Evolutionary conservation across 2,797 vertebrate genomes (phyloP), one percentile per base, ranked within the genome.

Genomic region (Halcyon leucocephala): DNA sequence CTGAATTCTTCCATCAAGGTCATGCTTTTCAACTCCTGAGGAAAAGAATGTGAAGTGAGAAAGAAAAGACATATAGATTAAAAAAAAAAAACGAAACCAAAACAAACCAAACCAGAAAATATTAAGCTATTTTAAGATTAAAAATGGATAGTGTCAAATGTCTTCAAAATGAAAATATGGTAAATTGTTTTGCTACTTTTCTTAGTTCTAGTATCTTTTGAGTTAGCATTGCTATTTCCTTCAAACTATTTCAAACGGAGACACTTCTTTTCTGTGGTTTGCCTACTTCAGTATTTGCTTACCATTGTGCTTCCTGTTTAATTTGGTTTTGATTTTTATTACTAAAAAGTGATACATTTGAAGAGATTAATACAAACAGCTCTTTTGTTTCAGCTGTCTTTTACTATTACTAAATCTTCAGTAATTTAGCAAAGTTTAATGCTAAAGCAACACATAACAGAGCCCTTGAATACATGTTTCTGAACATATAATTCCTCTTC

Each of bases 21-120:
- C 8, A 12, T 17, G 19, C 49, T 94, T 91, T 92, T 71, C 35
- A 52, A 3, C 4, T 86, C 78, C 49, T 52, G 44, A 64, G 14
- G 55, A 80, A 85, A 89, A 60, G 17, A 66, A 70, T 31, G 20
- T 48, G 58, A 87, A 82, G 4, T 16, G 28, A 7, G 10, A 69
- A 89, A 82, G 15, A 55, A 84, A 79, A 58, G 13, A 28, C 7
- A 90, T 12, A 31, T 7, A 49, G 24, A 49, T 15, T 5, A 31
- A 17, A 77, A 61, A 22, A 35, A 61, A 22, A 35, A 3, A 0
- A 22, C 0, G 19, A 42, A 3, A 0, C n/a, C 0, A 39, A 18
- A 29, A 18, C 9, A 49, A 44, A 89, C 9, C 16, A 85, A 58
- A 58, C 1, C 4, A 79, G 51, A 86, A 95, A 89, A 62, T 73